Evolutionary conservation across 2,888 invertebrate genomes (phyloP).

Genomic region (Thecophora atra): DNA sequence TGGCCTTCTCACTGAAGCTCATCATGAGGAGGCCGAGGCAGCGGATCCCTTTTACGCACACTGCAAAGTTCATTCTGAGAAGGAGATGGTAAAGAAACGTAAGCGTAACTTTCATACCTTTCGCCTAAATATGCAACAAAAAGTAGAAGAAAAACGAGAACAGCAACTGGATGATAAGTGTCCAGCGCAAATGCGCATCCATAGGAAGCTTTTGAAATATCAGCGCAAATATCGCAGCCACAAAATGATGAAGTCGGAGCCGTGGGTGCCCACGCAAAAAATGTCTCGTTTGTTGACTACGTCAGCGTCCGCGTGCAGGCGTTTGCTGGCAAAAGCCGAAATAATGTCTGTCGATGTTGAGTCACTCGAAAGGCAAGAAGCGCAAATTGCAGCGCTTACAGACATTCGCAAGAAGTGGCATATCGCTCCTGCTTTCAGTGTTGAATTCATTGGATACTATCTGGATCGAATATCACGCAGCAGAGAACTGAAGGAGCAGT

Average conservation of each 20-base stretch:
- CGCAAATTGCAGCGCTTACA: conserved; percentile 80
- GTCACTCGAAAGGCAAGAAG: conserved; percentile 83
- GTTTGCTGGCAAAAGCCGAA: conserved; percentile 84
- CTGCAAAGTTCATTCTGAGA: conserved; percentile 94
- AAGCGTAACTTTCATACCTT: conserved; percentile 86
- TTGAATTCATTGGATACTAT: conserved; percentile 94
- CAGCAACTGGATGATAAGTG: conserved; percentile 65
- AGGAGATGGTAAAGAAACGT: conserved; percentile 81
- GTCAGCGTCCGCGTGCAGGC: conserved; percentile 86
- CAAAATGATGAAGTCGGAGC: conserved; percentile 77
- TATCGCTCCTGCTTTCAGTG: conserved; percentile 91
- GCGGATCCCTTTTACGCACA: conserved; percentile 98
- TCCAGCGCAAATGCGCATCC: conserved; percentile 78
- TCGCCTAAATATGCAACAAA: conserved; percentile 81
- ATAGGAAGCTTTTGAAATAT: conserved; percentile 84
- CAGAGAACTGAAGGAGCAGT: conserved; percentile 78
- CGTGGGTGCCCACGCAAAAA: conserved; percentile 96
- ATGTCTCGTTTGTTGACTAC: conserved; percentile 91
- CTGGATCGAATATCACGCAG: conserved; percentile 87
- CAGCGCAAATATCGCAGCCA: conserved; percentile 82
- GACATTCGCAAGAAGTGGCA: conserved; percentile 95
- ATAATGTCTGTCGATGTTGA: conserved; percentile 89
- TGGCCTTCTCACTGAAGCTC: conserved; percentile 91
- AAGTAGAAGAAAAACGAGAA: conserved; percentile 61
- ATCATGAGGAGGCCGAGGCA: conserved; percentile 87